A percentile compares a stretch with the other conserved stretches of the same genome.
Evolutionary conservation across 1,140 invertebrate species (phyloP).

Genomic region (Drosophila jambulina): DNA sequence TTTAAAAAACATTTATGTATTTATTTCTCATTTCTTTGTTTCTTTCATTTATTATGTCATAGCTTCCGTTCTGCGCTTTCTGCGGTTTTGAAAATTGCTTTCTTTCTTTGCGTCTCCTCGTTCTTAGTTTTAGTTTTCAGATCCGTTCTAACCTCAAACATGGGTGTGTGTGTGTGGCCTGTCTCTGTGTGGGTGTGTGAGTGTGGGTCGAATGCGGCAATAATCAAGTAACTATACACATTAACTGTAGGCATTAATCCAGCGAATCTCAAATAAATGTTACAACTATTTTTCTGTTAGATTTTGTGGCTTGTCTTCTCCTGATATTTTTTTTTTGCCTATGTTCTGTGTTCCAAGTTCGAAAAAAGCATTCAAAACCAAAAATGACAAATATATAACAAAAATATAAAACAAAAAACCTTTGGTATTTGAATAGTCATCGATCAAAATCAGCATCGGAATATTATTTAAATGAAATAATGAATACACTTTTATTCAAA

Average conservation of each 20-base stretch:
- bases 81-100: conserved; percentile 40
- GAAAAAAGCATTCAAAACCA: not conserved
- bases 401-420: not conserved
- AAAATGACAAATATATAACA: not conserved
- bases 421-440: not conserved
- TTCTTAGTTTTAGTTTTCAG: conserved; percentile 10
- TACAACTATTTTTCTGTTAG: conserved; percentile 59
- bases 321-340: conserved; percentile 5
- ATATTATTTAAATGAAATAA: not conserved
- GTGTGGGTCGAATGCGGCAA: conserved; percentile 33
- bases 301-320: conserved; percentile 24
- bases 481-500: not conserved
- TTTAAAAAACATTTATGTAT: conserved; percentile 52
- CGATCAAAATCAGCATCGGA: not conserved
- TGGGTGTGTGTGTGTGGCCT: conserved; percentile 3
- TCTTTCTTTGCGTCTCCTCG: conserved; percentile 10
- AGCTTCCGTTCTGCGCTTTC: conserved; percentile 28
- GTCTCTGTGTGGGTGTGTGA: conserved; percentile 3
- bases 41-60: conserved; percentile 46
- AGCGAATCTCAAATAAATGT: conserved; percentile 62
- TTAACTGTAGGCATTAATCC: conserved; percentile 46
- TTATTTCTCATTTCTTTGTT: conserved; percentile 47
- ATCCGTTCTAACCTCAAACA: conserved; percentile 28
- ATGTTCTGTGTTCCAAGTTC: not conserved
- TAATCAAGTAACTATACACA: conserved; percentile 55